These are phyloP conservation scores for Meiosimyza platycephala DNA, from an alignment of 2,888 invertebrate genomes.

Conservation along the genomic window DNA sequence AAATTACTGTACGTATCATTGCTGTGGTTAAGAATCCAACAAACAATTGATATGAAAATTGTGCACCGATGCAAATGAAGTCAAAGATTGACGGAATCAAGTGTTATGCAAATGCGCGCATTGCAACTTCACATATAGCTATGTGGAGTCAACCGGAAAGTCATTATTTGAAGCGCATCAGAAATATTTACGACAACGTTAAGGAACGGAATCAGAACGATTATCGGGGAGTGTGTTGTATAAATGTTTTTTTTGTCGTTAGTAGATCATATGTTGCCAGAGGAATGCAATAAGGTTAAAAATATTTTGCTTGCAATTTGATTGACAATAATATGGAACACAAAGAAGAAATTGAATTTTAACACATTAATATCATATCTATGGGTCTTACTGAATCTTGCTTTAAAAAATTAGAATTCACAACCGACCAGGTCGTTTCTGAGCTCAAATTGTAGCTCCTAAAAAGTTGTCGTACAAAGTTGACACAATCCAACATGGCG, in stretches of 20 bases:
- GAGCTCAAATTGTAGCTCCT: too few relatives aligned
- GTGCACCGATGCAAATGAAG: neutral
- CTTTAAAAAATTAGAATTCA: too few relatives aligned
- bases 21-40: neutral
- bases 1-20: neutral
- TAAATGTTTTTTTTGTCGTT: too few relatives aligned
- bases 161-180: neutral
- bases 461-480: too few relatives aligned
- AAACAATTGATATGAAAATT: neutral
- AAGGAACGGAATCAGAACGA: too few relatives aligned
- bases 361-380: too few relatives aligned
- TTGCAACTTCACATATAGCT: neutral
- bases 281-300: neutral
- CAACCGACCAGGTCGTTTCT: too few relatives aligned
- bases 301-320: neutral
- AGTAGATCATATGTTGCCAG: too few relatives aligned
- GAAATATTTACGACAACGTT: neutral
- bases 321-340: neutral
- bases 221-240: too few relatives aligned
- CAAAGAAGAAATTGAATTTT: too few relatives aligned
- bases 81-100: slow-evolving; percentile 1
- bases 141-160: neutral
- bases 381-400: too few relatives aligned
- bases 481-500: too few relatives aligned
- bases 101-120: slow-evolving; percentile 5